These are phyloP conservation scores for Drosophila sucinea DNA, from an alignment of 1,140 invertebrate species.

Conservation along the genomic window DNA sequence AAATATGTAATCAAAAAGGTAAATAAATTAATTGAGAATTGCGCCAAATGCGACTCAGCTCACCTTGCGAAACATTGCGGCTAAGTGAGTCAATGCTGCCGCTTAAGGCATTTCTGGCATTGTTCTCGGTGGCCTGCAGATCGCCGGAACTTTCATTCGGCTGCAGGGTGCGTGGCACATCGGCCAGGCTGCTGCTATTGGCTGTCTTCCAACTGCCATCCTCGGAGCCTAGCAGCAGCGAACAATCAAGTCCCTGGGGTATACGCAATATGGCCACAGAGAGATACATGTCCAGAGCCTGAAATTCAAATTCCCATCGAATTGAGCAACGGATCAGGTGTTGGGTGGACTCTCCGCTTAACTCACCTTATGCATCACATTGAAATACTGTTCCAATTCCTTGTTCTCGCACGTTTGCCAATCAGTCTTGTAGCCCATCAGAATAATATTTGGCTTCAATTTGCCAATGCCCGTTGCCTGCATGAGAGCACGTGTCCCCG, in stretches of 20 bases:
- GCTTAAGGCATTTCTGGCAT: constrained; percentile 61
- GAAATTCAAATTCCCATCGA: neutral
- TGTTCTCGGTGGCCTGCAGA: constrained; percentile 66
- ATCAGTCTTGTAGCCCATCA: constrained; percentile 96
- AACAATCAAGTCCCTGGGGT: constrained; percentile 91
- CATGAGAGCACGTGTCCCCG: constrained; percentile 88
- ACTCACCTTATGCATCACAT: constrained; percentile 94
- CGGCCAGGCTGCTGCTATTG: constrained; percentile 46
- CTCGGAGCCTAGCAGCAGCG: constrained; percentile 86
- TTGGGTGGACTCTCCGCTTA: neutral
- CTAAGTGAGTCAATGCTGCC: constrained; percentile 81
- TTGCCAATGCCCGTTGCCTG: constrained; percentile 95
- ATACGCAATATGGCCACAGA: constrained; percentile 94
- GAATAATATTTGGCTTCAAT: constrained; percentile 93
- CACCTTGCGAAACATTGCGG: constrained; percentile 81
- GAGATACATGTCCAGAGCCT: constrained; percentile 94
- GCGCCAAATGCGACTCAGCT: constrained; percentile 10
- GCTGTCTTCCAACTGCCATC: constrained; percentile 62
- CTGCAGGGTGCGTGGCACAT: constrained; percentile 75
- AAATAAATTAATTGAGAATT: neutral
- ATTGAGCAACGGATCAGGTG: too few relatives aligned
- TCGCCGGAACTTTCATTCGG: constrained; percentile 81
- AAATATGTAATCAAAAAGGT: constrained; percentile 40
- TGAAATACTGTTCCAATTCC: constrained; percentile 93
- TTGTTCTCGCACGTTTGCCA: constrained; percentile 91